Evolutionary conservation across 1,140 invertebrate genomes (phyloP).

Genomic region (roundworm (Caenorhabditis elegans)): WBcel235 BX284605.5:4571501-4572000

Average conservation of each 20-base stretch:
- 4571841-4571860: neutral
- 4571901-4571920: neutral
- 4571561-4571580: too few species aligned
- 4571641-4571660: too few species aligned
- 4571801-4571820: neutral
- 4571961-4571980: too few species aligned
- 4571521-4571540: neutral
- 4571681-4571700: too few species aligned
- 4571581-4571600: too few species aligned
- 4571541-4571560: too few species aligned
- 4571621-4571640: too few species aligned
- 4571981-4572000: too few species aligned
- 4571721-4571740: neutral
- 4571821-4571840: neutral
- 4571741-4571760: neutral
- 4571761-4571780: neutral
- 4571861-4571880: neutral
- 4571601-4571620: too few species aligned
- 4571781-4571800: neutral
- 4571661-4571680: too few species aligned
- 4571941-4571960: neutral
- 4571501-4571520: too few species aligned
- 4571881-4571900: neutral
- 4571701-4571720: too few species aligned
- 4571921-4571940: neutral